Evolutionary conservation across 2,113 vertebrate genomes (phyloP), one percentile per base, ranked within the genome.

Genomic region (Chlamydotis undulata): DNA sequence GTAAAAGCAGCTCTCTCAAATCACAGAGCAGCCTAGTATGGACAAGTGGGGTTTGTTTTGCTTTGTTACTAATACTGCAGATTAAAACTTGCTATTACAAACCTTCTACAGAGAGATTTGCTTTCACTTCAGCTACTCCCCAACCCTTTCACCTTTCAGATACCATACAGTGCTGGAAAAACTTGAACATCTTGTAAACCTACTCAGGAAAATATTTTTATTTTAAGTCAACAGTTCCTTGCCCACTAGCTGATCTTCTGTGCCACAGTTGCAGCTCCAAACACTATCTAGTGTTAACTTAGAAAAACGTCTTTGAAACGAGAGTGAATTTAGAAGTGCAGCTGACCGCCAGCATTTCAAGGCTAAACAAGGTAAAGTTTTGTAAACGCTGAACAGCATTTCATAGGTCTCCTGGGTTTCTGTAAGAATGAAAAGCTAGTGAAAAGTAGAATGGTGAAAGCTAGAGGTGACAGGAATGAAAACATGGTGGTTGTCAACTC

Each of bases 71-170:
- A 87, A 91, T 79, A 85, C 83, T 71, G 11, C 47, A 89, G 94
- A 93, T 92, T 94, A 90, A 93, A 96, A 89, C 37, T 59, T 80
- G 63, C 91, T 89, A 39, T 95, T 86, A 89, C 78, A 94, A 88
- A 95, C 57, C 89, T 79, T 89, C 89, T 53, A 64, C 78, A 86
- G 78, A 87, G 76, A 71, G 85, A 90, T 84, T 74, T 79, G 61
- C 60, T 95, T 95, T 91, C 93, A 60, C 24, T 73, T 73, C 16
- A 5, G 53, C 68, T 94, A 35, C 55, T 91, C 29, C 49, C 55
- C 78, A 83, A 12, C 23, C 13, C 43, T 85, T 90, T 87, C 67
- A 75, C 84, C 55, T 76, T 85, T 84, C 21, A 70, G 78, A 55
- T 35, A 77, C 29, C 52, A 23, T 3, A 41, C 11, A 84, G 57